Percentiles rank a stretch among this genome's conserved stretches.
Evolutionary conservation across 2,797 vertebrate species (phyloP).

Genomic region (Macropus fuliginosus): DNA sequence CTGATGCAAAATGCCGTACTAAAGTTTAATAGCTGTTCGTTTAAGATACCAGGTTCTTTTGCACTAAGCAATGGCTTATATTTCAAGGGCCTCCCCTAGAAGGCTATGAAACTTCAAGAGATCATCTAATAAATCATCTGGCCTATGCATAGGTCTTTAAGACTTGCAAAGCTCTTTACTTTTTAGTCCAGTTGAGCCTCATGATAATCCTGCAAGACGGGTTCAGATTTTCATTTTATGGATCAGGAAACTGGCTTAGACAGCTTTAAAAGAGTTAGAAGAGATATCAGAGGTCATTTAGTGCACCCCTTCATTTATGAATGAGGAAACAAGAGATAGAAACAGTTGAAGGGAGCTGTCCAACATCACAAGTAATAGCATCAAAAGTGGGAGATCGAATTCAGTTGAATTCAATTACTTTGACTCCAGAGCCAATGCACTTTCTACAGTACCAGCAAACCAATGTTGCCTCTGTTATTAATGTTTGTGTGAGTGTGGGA

Average conservation of each 20-base stretch:
- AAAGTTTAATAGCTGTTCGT: background rate
- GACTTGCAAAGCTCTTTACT: background rate
- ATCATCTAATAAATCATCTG: background rate
- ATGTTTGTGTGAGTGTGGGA: background rate
- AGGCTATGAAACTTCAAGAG: background rate
- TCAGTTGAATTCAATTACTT: background rate
- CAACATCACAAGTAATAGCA: background rate
- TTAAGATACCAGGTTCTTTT: background rate
- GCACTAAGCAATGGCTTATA: background rate
- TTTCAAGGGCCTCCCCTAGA: background rate
- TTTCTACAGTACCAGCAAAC: background rate
- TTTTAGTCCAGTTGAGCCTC: background rate
- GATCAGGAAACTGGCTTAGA: background rate
- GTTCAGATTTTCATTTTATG: background rate
- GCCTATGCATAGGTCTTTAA: background rate
- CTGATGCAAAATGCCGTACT: background rate
- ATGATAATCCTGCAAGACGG: background rate
- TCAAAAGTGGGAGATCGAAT: background rate
- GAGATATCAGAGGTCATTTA: background rate
- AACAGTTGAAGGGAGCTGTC: background rate
- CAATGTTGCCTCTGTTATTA: background rate
- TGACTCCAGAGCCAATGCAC: background rate
- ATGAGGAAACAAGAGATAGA: background rate
- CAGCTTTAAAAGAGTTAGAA: background rate
- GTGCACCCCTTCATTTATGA: background rate